Evolutionary conservation across 2,888 invertebrate species (phyloP), one percentile per base, ranked within the genome.

Genomic region (Drosophila dives): DNA sequence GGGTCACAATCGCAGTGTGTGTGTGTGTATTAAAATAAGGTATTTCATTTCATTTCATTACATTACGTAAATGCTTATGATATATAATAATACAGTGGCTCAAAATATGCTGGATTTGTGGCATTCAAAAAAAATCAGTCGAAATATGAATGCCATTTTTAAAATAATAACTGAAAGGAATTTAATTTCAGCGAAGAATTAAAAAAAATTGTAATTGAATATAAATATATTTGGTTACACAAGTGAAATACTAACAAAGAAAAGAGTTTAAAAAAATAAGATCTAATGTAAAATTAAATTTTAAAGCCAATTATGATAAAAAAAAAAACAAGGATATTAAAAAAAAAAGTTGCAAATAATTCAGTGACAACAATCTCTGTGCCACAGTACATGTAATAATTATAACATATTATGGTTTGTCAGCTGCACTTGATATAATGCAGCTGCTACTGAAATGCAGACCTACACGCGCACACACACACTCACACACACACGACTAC

Each of bases 41-140:
- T 73, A 64, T 80, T 80, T 71, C 70, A 79, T 79, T 78, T 71
- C 66, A 75, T 79, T 78, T 69, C 66, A 75, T 79, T 69, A 62
- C 53, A 71, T 81, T 66, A 68, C 74, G 64, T 58, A 68, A 81
- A 70, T 69, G 75, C 64, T 54, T 54, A 53, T 70, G 55, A 62
- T 60, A 61, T 40, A 49, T 32, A 63, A 45, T 45, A 3, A 55
- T 33, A 77, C 76, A 68, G 77, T 76, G 76, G 61, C 20, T n/a
- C 26, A 8, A 29, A 49, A 45, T 20, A 48, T 15, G 20, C 26
- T 4, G 15, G 2, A 23, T 2, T n/a, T 40, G n/a, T 5, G 10
- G 10, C n/a, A 40, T 5, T 10, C 17, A 38, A 2, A 38, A 38
- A 38, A 17, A 17, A 38, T 1, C 17, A 8, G 8, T 38, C 38